These are phyloP conservation scores for Hirtodrosophila alboralis DNA, from an alignment of 2,888 invertebrate genomes.

Conservation along the genomic window DNA sequence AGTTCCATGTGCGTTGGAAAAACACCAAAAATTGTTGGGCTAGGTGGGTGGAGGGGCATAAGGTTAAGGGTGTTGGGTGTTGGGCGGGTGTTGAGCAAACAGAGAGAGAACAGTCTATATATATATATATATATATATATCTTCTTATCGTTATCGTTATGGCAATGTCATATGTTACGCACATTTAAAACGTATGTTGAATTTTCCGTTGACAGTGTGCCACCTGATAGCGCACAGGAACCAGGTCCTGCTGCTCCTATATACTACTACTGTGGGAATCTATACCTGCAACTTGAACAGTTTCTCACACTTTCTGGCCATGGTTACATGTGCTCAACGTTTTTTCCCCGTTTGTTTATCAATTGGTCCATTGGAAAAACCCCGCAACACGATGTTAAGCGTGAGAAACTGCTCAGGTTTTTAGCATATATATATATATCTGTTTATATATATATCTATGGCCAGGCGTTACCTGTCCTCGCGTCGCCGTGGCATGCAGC, in stretches of 20 bases:
- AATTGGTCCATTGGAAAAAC: slow-evolving; percentile 70
- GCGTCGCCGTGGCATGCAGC: slow-evolving; percentile 52
- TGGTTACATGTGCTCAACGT: slow-evolving; percentile 54
- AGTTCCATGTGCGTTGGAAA: slow-evolving; percentile 73
- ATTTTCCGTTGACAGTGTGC: slow-evolving; percentile 56
- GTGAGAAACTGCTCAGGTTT: slow-evolving; percentile 65
- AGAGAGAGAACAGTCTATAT: slow-evolving; percentile 13
- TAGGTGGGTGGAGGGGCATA: slow-evolving; percentile 14
- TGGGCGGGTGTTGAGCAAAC: slow-evolving; percentile 20
- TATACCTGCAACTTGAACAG: slow-evolving; percentile 50
- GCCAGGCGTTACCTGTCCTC: slow-evolving; percentile 36
- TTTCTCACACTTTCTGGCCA: slow-evolving; percentile 62
- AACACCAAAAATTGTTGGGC: slow-evolving; percentile 45
- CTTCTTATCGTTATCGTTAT: slow-evolving; percentile 70
- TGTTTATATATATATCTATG: neutral
- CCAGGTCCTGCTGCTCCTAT: slow-evolving; percentile 8
- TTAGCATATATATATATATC: slow-evolving; percentile 38
- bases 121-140: slow-evolving; percentile 12
- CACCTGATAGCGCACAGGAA: slow-evolving; percentile 55
- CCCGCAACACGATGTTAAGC: slow-evolving; percentile 61
- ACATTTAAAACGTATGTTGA: slow-evolving; percentile 82
- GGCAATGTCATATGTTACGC: slow-evolving; percentile 81
- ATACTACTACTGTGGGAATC: slow-evolving; percentile 73
- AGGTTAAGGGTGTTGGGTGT: slow-evolving; percentile 1
- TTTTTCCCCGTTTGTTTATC: slow-evolving; percentile 68